These are phyloP conservation scores for Danio kyathit DNA, from an alignment of 2,797 vertebrate genomes.

Conservation along the genomic window DNA sequence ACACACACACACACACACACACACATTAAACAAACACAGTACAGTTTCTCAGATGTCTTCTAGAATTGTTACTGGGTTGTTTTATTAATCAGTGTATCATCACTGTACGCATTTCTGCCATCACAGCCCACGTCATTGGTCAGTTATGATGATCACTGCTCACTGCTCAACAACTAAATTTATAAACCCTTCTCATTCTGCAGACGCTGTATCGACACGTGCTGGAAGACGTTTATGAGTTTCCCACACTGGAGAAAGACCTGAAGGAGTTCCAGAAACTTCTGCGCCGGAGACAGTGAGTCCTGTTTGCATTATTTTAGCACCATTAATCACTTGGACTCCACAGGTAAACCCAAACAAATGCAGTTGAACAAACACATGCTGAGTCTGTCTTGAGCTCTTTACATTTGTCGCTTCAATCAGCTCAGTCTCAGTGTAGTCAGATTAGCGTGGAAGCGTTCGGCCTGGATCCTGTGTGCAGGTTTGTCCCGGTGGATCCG, in stretches of 20 bases:
- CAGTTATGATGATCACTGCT: too few species aligned
- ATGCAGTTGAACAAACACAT: too few species aligned
- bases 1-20: too few species aligned
- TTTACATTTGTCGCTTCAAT: conserved; percentile 1
- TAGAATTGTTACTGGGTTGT: background rate
- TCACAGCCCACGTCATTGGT: too few species aligned
- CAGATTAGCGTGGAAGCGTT: background rate
- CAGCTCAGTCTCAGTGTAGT: background rate
- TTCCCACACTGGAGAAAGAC: conserved; percentile 93
- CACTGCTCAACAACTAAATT: background rate
- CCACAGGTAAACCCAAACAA: too few species aligned
- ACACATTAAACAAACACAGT: too few species aligned
- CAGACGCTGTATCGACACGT: conserved; percentile 95
- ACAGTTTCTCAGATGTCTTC: too few species aligned
- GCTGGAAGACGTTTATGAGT: conserved; percentile 95
- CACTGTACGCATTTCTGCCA: background rate
- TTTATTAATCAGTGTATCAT: background rate
- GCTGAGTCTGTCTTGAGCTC: conserved; percentile 1
- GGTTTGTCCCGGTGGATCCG: background rate
- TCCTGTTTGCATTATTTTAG: conserved; percentile 19
- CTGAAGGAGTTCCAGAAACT: conserved; percentile 98
- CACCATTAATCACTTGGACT: background rate
- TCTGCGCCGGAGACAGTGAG: conserved; percentile 95
- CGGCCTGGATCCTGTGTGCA: background rate
- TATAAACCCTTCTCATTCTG: background rate